Conservation (phyloP, 2,797 vertebrate species). For the Xiphophorus birchmanni region DNA sequence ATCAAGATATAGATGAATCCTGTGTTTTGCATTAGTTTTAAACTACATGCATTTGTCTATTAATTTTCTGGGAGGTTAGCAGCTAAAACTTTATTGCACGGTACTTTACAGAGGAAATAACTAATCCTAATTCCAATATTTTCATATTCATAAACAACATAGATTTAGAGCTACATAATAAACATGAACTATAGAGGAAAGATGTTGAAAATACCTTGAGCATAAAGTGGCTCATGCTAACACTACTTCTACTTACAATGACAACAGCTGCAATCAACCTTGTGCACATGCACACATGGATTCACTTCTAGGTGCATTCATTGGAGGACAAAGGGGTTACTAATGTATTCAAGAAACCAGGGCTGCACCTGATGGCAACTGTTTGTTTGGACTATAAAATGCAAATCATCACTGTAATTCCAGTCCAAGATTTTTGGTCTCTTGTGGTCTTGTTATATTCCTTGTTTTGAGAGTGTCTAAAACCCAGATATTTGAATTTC, state of each 20-base stretch:
- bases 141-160: neutral
- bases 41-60: neutral
- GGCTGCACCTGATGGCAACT: neutral
- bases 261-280: neutral
- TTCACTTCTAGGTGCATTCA: neutral
- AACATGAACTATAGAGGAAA: neutral
- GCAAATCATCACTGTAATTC: neutral
- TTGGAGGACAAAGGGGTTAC: neutral
- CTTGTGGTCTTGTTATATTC: slow-evolving; percentile 1
- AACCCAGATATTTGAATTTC: slow-evolving; percentile 1
- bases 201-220: neutral
- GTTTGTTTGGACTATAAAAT: neutral
- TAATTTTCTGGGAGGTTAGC: neutral
- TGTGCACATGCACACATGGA: neutral
- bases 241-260: neutral
- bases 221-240: neutral
- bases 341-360: neutral
- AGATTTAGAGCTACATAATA: too few species aligned
- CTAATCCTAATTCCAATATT: neutral
- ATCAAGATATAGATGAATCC: neutral
- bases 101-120: neutral
- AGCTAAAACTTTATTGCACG: neutral
- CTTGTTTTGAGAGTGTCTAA: neutral
- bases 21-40: neutral
- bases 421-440: neutral